Evolutionary conservation across 2,797 vertebrate species (phyloP).

Genomic region (Pseudotriccus pelzelni): DNA sequence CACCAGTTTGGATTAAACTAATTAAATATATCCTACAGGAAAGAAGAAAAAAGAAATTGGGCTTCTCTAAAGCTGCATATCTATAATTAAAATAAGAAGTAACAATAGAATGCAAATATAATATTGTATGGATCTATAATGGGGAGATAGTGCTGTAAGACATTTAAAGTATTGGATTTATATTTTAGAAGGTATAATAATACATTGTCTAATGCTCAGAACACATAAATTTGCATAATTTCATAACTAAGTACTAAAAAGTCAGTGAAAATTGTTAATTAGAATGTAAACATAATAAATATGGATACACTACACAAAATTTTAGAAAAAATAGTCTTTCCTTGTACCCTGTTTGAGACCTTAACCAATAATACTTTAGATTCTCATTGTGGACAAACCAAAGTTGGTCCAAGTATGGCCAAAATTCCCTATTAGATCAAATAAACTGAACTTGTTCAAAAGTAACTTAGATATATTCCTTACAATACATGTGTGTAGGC

Average conservation of each 20-base stretch:
- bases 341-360: background rate
- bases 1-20: conserved; percentile 30
- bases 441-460: background rate
- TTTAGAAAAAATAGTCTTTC: background rate
- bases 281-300: background rate
- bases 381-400: background rate
- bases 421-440: background rate
- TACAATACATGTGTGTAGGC: fast-evolving
- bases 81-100: conserved; percentile 33
- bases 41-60: background rate
- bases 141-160: background rate
- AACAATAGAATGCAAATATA: background rate
- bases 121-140: background rate
- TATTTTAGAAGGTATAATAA: background rate
- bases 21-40: conserved; percentile 59
- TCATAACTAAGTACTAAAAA: background rate
- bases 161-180: background rate
- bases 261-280: background rate
- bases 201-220: background rate
- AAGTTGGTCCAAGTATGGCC: background rate
- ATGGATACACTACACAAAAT: background rate
- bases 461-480: background rate
- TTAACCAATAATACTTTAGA: background rate
- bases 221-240: background rate
- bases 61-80: background rate